Base-by-base conservation (phyloP, 2,797 vertebrate species). In the Molossus molossus region DNA sequence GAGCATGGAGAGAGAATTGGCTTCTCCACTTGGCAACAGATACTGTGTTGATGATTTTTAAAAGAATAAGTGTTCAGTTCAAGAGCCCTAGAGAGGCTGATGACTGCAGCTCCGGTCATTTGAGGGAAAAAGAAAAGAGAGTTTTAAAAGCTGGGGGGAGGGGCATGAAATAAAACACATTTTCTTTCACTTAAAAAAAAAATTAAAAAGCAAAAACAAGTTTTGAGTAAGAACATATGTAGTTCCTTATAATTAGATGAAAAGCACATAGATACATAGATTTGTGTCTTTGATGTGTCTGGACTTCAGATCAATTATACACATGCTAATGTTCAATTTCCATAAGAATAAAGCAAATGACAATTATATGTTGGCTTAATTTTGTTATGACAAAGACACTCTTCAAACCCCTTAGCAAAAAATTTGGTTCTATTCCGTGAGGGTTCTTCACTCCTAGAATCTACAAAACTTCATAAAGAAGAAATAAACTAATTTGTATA, bases 331-430 rank as follows among this genome's bases (percentile, higher is more conserved):
- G 95, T 91, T 94, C 95, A 93, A 97, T 98, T 97, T 97, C 94
- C 97, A 96, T 97, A 97, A 97, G 91, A 97, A 97, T 97, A 96
- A 96, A 97, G 89, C 69, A 94, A 97, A 96, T 96, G 97, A 96
- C 96, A 97, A 96, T 97, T 97, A 95, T 94, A 96, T 95, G 96
- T 97, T 97, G 93, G 91, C 91, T 97, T 97, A 97, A 95, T 97
- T 97, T 94, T 97, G 89, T 96, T 95, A 89, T 94, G 76, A 97
- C 94, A 96, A 96, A 96, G 95, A 65, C 73, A 79, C 91, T 95
- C 93, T 95, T 91, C 88, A 91, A 89, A 89, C 25, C 55, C 84
- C 67, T 87, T 94, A 73, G 91, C 79, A 82, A 95, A 94, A 95
- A 96, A 92, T 33, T 97, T 96, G 97, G 87, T 91, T 80, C 67